phyloP scores from a whole-genome alignment of 2,888 invertebrate genomes.

The Silvanus unidentatus region DNA sequence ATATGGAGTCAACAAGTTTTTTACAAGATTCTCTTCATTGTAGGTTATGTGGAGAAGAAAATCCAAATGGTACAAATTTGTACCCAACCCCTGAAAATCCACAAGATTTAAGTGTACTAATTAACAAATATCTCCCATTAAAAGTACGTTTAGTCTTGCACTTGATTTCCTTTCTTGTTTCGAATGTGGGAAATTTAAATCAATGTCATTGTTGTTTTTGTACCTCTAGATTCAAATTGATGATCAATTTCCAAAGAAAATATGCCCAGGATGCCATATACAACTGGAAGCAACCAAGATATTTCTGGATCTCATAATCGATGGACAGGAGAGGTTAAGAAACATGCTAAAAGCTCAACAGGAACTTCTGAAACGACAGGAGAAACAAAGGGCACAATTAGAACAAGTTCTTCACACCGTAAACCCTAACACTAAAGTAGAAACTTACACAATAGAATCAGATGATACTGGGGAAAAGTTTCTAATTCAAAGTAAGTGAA shows the following conservation, averaged over 20 bases:
- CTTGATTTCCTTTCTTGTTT: conserved; percentile 32
- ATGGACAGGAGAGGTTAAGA: conserved; percentile 60
- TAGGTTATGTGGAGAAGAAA: conserved; percentile 70
- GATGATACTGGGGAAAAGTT: conserved; percentile 46
- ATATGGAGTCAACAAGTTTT: conserved; percentile 38
- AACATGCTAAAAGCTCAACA: conserved; percentile 48
- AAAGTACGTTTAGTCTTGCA: conserved; percentile 52
- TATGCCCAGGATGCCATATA: conserved; percentile 72
- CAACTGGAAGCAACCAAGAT: conserved; percentile 68
- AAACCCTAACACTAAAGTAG: conserved; percentile 41
- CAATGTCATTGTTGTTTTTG: no score
- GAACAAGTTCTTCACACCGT: conserved; percentile 38
- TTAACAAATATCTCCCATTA: conserved; percentile 69
- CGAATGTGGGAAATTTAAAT: conserved; percentile 30
- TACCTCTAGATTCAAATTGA: conserved; percentile 58
- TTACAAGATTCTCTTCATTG: conserved; percentile 67
- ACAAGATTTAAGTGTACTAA: conserved; percentile 57
- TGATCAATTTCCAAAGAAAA: conserved; percentile 62
- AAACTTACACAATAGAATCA: conserved; percentile 38
- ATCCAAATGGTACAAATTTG: conserved; percentile 61
- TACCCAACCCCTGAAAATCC: conserved; percentile 55
- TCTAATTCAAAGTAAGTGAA: conserved; percentile 48
- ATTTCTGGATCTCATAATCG: conserved; percentile 65
- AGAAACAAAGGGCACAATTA: conserved; percentile 38
- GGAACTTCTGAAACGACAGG: conserved; percentile 41